phyloP scores from a whole-genome alignment of 2,888 invertebrate genomes.

The Ephialtes manifestator region DNA sequence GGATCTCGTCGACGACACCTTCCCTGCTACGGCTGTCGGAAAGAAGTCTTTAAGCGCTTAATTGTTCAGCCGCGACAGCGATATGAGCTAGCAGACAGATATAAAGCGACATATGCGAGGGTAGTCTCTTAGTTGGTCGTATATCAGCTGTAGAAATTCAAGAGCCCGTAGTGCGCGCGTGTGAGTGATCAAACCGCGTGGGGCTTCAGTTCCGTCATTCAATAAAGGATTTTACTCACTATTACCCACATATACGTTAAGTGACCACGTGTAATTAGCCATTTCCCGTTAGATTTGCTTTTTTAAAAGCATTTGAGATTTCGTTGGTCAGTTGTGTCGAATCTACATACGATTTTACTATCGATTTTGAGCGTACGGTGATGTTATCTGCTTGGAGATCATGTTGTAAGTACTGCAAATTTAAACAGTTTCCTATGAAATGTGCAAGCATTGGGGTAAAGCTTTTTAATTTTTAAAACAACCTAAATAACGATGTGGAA shows the following conservation, averaged over 20 bases:
- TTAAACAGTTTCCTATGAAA: no score
- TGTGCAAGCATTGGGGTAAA: no score
- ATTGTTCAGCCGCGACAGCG: conserved; percentile 42
- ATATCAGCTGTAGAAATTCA: conserved; percentile 61
- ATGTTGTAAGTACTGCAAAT: conserved; percentile 79
- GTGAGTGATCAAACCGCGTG: neutral
- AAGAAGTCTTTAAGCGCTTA: conserved; percentile 30
- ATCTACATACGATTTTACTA: neutral
- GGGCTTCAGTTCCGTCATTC: neutral
- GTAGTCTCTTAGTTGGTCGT: conserved; percentile 79
- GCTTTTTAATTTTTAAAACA: no score
- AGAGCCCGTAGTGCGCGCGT: conserved; percentile 35
- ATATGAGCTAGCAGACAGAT: conserved; percentile 66
- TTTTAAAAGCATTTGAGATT: neutral
- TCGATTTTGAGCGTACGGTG: conserved; percentile 7
- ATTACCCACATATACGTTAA: neutral
- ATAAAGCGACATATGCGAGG: conserved; percentile 80
- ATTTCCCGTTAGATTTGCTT: neutral
- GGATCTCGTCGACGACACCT: neutral
- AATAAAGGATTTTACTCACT: neutral
- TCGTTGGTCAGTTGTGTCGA: neutral
- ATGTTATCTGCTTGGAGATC: conserved; percentile 75
- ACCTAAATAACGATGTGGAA: no score
- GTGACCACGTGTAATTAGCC: neutral
- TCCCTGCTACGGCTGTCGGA: neutral